Evolutionary conservation across 35 echinoderm and acorn worm species (phyloP).

Genomic region (Hemicentrotus pulcherrimus): DNA sequence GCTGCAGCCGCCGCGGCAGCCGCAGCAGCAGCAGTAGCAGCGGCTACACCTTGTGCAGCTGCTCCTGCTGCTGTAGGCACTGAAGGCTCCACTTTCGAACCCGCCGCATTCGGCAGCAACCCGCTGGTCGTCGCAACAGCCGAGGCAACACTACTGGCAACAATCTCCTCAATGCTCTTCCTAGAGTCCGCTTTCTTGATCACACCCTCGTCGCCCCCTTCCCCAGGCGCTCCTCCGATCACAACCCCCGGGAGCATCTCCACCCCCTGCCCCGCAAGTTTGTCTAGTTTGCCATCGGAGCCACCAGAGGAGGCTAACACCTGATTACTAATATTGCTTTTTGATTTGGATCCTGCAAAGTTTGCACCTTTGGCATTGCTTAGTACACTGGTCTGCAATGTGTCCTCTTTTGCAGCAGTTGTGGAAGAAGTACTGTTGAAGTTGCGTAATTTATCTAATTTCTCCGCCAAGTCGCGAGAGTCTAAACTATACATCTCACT

Average conservation of each 20-base stretch:
- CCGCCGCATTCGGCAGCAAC: neutral
- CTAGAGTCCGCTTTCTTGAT: neutral
- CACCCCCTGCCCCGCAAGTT: slow-evolving; percentile 27
- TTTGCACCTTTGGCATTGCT: slow-evolving; percentile 55
- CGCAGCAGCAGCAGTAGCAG: neutral
- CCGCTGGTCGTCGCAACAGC: slow-evolving; percentile 13
- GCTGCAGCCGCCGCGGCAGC: neutral
- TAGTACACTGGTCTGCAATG: slow-evolving; percentile 45
- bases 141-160: neutral
- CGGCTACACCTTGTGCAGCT: neutral
- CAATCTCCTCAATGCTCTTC: slow-evolving; percentile 49
- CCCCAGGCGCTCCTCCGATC: slow-evolving; percentile 16
- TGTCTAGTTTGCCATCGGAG: slow-evolving; percentile 37
- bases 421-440: slow-evolving; percentile 53
- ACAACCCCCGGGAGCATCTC: slow-evolving; percentile 39
- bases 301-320: neutral
- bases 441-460: slow-evolving; percentile 45
- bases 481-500: slow-evolving; percentile 49
- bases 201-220: neutral
- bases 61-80: slow-evolving; percentile 19
- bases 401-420: slow-evolving; percentile 33
- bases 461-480: slow-evolving; percentile 32
- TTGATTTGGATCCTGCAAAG: slow-evolving; percentile 42
- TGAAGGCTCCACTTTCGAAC: slow-evolving; percentile 5
- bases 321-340: slow-evolving; percentile 54